Conservation (phyloP, 2,113 vertebrate species). For the Carollia perspicillata region DNA sequence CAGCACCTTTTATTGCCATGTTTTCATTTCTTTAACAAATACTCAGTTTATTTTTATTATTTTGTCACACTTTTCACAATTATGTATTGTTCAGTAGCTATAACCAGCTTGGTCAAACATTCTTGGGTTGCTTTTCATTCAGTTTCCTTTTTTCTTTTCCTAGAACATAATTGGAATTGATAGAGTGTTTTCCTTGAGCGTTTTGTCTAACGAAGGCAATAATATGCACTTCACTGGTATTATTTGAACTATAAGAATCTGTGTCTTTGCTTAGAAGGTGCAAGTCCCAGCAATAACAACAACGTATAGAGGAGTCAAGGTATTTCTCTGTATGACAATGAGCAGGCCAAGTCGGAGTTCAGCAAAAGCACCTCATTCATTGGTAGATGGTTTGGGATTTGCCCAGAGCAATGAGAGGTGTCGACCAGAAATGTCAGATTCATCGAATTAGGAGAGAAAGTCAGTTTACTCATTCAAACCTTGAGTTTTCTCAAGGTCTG, state of each 20-base stretch:
- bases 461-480: background rate
- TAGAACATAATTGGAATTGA: constrained; percentile 49
- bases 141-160: background rate
- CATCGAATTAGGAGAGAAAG: constrained; percentile 2
- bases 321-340: background rate
- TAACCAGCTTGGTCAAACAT: constrained; percentile 45
- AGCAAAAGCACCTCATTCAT: background rate
- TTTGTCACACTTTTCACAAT: constrained; percentile 59
- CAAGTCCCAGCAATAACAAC: background rate
- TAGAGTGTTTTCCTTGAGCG: constrained; percentile 44
- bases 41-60: constrained; percentile 49
- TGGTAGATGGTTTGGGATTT: background rate
- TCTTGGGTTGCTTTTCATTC: constrained; percentile 20
- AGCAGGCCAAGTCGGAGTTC: background rate
- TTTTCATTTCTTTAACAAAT: constrained; percentile 77
- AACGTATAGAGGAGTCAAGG: background rate
- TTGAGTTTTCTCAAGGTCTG: background rate
- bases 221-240: constrained; percentile 22
- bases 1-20: constrained; percentile 46
- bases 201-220: constrained; percentile 42
- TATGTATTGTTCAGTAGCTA: constrained; percentile 36
- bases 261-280: background rate
- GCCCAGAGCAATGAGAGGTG: background rate
- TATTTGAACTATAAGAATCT: constrained; percentile 41
- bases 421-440: background rate